Conservation (phyloP, 2,113 vertebrate genomes). For the Tragelaphus buxtoni region DNA sequence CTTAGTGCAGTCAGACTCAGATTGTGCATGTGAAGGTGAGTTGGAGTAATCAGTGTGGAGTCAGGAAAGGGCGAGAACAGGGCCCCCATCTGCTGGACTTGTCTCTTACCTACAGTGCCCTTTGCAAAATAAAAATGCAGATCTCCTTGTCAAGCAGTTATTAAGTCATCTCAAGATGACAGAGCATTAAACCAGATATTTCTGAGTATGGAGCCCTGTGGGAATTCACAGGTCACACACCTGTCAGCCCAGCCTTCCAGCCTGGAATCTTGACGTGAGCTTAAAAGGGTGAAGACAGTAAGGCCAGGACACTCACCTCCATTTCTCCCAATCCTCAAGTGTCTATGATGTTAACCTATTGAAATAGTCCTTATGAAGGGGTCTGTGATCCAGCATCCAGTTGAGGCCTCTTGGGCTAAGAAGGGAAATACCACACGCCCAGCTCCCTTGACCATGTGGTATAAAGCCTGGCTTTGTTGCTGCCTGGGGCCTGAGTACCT, state of each 20-base stretch:
- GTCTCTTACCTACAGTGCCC: not conserved
- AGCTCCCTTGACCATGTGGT: not conserved
- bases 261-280: not conserved
- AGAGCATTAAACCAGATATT: not conserved
- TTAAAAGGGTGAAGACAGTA: not conserved
- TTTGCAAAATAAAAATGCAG: not conserved
- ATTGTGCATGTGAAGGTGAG: not conserved
- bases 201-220: not conserved
- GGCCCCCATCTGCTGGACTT: not conserved
- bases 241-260: not conserved
- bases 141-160: not conserved
- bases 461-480: not conserved
- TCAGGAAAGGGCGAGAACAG: not conserved
- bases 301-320: not conserved
- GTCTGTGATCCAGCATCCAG: not conserved
- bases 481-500: not conserved
- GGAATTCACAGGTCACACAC: fast-evolving
- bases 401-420: not conserved
- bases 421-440: not conserved
- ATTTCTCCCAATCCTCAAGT: not conserved
- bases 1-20: not conserved
- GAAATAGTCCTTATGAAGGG: not conserved
- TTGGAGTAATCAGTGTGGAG: not conserved
- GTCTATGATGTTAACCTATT: not conserved
- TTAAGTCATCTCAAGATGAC: not conserved